A percentile compares a stretch with the other conserved stretches of the same genome.
These are phyloP conservation scores for Elegia similella DNA, from an alignment of 2,888 invertebrate genomes.

Conservation along the genomic window DNA sequence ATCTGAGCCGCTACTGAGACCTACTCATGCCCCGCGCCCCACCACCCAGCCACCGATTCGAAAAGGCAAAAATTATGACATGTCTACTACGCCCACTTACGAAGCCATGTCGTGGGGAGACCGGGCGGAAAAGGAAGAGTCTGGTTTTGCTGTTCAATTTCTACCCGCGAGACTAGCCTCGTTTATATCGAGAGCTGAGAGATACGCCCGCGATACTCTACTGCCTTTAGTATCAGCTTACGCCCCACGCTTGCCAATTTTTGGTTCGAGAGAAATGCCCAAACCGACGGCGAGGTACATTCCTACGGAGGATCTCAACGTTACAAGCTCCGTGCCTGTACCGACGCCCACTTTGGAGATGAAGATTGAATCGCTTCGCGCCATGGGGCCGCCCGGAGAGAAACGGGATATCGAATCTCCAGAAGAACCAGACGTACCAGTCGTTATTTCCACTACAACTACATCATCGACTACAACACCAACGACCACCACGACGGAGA, in stretches of 20 bases:
- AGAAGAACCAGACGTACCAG: constrained; percentile 64
- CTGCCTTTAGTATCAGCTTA: constrained; percentile 89
- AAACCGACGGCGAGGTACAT: constrained; percentile 83
- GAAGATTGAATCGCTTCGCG: constrained; percentile 70
- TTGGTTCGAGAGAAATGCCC: constrained; percentile 69
- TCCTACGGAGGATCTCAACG: constrained; percentile 74
- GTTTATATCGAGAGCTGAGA: constrained; percentile 90
- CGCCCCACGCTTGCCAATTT: constrained; percentile 86
- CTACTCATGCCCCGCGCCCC: constrained; percentile 62
- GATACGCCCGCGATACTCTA: constrained; percentile 89
- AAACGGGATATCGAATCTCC: constrained; percentile 64
- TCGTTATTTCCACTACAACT: constrained; percentile 44
- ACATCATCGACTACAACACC: constrained; percentile 41
- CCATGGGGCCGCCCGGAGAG: constrained; percentile 70
- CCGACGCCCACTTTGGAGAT: constrained; percentile 76
- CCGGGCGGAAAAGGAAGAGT: constrained; percentile 58
- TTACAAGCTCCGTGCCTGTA: constrained; percentile 58
- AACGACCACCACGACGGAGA: constrained; percentile 48
- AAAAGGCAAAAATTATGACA: constrained; percentile 71
- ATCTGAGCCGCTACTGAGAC: constrained; percentile 84
- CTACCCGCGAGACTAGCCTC: constrained; percentile 89
- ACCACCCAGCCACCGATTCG: constrained; percentile 53
- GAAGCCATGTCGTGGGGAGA: constrained; percentile 55
- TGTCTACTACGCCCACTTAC: constrained; percentile 64
- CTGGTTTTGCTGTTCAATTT: constrained; percentile 87